Conservation (phyloP, 2,113 vertebrate genomes). For the Notechis scutatus region DNA sequence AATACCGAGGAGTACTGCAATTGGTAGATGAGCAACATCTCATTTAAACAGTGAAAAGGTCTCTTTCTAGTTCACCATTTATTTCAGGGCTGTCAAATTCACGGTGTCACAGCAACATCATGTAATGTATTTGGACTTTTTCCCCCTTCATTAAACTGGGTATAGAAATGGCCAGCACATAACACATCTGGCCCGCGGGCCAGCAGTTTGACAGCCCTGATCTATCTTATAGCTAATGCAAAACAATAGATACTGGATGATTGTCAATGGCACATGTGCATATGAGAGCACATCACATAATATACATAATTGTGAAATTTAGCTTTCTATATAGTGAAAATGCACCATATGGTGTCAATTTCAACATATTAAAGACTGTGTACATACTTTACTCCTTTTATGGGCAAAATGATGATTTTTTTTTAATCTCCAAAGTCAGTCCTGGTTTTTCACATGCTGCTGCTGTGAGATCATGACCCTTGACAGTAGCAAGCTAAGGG, state of each 20-base stretch:
- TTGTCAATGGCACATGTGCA: constrained; percentile 34
- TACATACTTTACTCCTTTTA: constrained; percentile 16
- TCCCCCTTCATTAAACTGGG: too few relatives aligned
- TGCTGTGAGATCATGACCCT: constrained; percentile 24
- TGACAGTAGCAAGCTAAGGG: constrained; percentile 32
- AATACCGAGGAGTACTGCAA: neutral
- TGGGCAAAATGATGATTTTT: constrained; percentile 21
- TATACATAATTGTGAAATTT: constrained; percentile 1
- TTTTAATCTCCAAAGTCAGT: neutral
- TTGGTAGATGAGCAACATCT: neutral
- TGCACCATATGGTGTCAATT: neutral
- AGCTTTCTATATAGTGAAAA: neutral
- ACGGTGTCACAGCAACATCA: too few relatives aligned
- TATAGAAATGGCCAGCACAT: too few relatives aligned
- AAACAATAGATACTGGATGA: neutral
- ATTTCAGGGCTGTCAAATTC: too few relatives aligned
- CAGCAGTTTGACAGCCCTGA: too few relatives aligned
- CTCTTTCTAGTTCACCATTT: neutral
- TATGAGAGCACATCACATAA: constrained; percentile 17
- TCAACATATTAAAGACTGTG: neutral
- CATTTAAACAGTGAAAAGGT: neutral
- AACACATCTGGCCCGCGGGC: too few relatives aligned
- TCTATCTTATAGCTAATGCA: neutral
- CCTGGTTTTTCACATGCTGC: constrained; percentile 9
- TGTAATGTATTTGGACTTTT: too few relatives aligned